Evolutionary conservation across 2,888 invertebrate genomes (phyloP).

Genomic region (Lasius platythorax): DNA sequence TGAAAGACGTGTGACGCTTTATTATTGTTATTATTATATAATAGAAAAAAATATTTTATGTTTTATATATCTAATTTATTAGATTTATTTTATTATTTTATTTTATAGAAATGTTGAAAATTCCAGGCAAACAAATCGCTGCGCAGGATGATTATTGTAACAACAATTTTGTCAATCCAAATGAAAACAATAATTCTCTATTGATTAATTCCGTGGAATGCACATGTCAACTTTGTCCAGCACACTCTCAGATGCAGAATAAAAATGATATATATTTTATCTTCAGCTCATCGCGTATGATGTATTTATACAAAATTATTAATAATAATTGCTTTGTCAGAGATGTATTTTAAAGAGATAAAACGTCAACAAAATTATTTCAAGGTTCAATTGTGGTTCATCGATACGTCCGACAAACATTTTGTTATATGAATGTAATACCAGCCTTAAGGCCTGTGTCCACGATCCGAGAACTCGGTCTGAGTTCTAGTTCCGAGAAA

Average conservation of each 20-base stretch:
- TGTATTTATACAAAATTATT: slow-evolving; percentile 11
- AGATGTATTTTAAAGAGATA: slow-evolving; percentile 16
- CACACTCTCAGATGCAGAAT: neutral
- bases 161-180: neutral
- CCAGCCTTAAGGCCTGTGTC: no score
- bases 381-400: neutral
- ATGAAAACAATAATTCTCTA: neutral
- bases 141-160: neutral
- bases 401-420: no score
- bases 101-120: neutral
- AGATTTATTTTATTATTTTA: no score
- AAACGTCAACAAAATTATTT: slow-evolving; percentile 10
- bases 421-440: no score
- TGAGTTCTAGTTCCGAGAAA: no score
- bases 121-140: neutral
- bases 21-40: no score
- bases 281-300: neutral
- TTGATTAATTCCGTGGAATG: neutral
- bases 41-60: no score
- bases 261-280: slow-evolving; percentile 5
- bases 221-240: neutral
- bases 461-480: no score
- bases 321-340: slow-evolving; percentile 3
- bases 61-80: no score
- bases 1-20: no score